Evolutionary conservation across 2,113 vertebrate genomes (phyloP).

Genomic region (Tragulus kanchil): DNA sequence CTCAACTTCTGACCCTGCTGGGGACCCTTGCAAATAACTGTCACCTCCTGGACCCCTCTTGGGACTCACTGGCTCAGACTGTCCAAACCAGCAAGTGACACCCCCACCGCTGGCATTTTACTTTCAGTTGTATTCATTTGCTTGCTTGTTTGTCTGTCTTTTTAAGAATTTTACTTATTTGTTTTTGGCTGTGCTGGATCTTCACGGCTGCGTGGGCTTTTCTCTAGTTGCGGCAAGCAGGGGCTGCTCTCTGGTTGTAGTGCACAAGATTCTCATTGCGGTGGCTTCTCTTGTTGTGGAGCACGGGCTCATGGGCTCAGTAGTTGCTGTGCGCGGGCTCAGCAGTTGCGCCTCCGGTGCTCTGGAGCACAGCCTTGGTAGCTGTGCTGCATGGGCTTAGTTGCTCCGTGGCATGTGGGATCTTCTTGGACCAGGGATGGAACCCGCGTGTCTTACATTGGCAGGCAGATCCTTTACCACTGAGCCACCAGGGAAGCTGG

Average conservation of each 20-base stretch:
- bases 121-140: background rate
- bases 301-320: background rate
- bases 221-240: background rate
- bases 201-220: background rate
- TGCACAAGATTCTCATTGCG: background rate
- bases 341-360: background rate
- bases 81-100: conserved; percentile 13
- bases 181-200: background rate
- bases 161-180: background rate
- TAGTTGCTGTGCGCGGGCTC: background rate
- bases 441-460: background rate
- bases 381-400: background rate
- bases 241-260: background rate
- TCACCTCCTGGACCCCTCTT: background rate
- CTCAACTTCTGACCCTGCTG: background rate
- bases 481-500: background rate
- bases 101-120: background rate
- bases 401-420: background rate
- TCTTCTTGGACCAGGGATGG: background rate
- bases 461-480: background rate
- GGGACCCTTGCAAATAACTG: background rate
- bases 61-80: background rate
- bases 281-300: background rate
- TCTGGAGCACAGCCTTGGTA: background rate
- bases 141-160: background rate